Evolutionary conservation across 2,113 vertebrate genomes (phyloP).

Genomic region (Xerus inauris): DNA sequence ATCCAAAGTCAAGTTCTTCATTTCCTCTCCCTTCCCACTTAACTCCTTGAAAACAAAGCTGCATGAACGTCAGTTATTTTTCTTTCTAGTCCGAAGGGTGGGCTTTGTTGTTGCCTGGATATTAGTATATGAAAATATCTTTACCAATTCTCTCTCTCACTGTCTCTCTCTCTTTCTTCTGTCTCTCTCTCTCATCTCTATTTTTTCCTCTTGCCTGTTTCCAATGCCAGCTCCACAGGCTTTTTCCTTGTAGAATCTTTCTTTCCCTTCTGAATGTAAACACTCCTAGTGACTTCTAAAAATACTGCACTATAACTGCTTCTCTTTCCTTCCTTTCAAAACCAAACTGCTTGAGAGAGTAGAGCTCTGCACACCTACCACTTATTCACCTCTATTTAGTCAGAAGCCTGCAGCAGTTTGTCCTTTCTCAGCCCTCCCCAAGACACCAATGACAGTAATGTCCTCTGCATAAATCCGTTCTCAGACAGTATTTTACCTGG

Average conservation of each 20-base stretch:
- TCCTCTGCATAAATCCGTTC: neutral
- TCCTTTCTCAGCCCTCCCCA: neutral
- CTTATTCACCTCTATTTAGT: neutral
- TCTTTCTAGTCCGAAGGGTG: neutral
- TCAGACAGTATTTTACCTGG: neutral
- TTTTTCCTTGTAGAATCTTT: neutral
- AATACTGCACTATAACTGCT: neutral
- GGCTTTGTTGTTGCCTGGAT: neutral
- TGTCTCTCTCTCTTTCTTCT: too few species aligned
- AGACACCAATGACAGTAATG: neutral
- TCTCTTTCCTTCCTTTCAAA: constrained; percentile 6
- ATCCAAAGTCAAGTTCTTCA: neutral
- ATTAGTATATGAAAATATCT: neutral
- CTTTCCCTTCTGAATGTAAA: neutral
- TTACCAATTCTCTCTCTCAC: neutral
- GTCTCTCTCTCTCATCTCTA: neutral
- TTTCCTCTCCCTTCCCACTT: neutral
- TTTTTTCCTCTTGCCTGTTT: neutral
- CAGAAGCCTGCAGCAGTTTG: neutral
- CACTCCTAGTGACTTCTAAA: neutral
- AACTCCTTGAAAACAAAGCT: neutral
- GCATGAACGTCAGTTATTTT: neutral
- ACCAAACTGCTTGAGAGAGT: neutral
- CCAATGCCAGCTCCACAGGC: neutral
- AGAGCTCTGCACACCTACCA: neutral